A percentile compares a stretch with the other conserved stretches of the same genome.
Evolutionary conservation across 1,140 invertebrate genomes (phyloP).

Genomic region (Arion vulgaris): DNA sequence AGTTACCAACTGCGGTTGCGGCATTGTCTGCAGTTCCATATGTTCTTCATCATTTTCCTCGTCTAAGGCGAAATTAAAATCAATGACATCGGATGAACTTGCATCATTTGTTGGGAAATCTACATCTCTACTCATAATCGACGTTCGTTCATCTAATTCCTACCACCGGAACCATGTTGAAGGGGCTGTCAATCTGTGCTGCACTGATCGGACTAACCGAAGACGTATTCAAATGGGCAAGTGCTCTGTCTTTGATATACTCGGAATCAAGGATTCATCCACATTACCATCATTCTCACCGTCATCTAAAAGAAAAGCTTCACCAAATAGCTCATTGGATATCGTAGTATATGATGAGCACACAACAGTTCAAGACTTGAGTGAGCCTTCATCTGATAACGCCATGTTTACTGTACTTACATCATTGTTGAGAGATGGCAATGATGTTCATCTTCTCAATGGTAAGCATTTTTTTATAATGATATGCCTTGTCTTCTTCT

Average conservation of each 20-base stretch:
- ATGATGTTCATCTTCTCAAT: slow-evolving; percentile 80
- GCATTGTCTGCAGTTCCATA: slow-evolving; percentile 31
- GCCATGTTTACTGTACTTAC: slow-evolving; percentile 81
- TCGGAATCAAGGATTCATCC: slow-evolving; percentile 74
- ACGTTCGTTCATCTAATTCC: slow-evolving; percentile 82
- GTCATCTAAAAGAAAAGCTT: slow-evolving; percentile 78
- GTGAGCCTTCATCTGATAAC: slow-evolving; percentile 71
- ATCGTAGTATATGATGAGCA: slow-evolving; percentile 83
- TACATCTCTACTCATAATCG: slow-evolving; percentile 77
- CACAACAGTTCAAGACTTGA: slow-evolving; percentile 67
- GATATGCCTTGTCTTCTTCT: too few species aligned
- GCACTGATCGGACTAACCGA: slow-evolving; percentile 82
- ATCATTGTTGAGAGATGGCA: slow-evolving; percentile 81
- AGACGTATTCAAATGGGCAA: slow-evolving; percentile 81
- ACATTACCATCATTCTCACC: slow-evolving; percentile 74
- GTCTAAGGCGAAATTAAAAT: slow-evolving; percentile 44
- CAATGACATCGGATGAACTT: slow-evolving; percentile 59
- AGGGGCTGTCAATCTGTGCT: slow-evolving; percentile 84
- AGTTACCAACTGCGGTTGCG: slow-evolving; percentile 32
- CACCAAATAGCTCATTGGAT: slow-evolving; percentile 74
- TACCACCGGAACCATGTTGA: slow-evolving; percentile 82
- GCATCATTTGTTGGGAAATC: slow-evolving; percentile 55
- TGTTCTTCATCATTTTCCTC: slow-evolving; percentile 42
- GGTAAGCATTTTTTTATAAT: slow-evolving; percentile 76
- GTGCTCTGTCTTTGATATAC: slow-evolving; percentile 80